phyloP scores from a whole-genome alignment of 2,797 vertebrate species.

The Myotis vivesi region DNA sequence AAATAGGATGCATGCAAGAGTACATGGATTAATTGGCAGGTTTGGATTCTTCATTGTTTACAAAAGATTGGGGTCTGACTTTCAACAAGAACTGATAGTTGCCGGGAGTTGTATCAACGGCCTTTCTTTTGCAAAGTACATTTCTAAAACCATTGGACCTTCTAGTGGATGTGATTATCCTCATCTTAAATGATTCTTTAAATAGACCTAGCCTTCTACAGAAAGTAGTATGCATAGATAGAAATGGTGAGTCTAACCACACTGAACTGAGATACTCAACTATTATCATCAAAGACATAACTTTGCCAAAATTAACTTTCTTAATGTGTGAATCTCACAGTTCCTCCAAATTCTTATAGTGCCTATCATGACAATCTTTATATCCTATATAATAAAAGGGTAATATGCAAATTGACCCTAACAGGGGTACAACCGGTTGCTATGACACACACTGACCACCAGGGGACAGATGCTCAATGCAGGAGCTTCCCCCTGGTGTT shows the following conservation, averaged over 20 bases:
- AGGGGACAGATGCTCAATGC: too few species aligned
- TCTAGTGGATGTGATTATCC: background rate
- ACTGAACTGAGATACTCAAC: background rate
- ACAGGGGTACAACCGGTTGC: accelerated
- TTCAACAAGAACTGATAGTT: background rate
- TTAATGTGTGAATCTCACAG: background rate
- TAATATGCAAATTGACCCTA: too few species aligned
- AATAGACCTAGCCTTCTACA: background rate
- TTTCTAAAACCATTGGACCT: constrained; percentile 14
- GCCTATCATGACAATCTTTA: background rate
- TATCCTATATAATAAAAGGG: background rate
- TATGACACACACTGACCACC: too few species aligned
- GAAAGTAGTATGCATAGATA: background rate
- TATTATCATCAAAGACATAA: background rate
- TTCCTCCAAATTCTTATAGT: background rate
- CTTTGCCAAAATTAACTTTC: constrained; percentile 22
- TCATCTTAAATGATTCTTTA: constrained; percentile 12
- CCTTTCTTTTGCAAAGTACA: background rate
- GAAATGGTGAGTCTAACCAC: background rate
- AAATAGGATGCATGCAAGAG: background rate
- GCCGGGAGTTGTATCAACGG: background rate
- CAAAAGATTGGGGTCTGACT: background rate
- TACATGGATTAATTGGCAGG: background rate
- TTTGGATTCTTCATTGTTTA: background rate
- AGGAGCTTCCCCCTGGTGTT: too few species aligned